Base-by-base conservation (phyloP, 1,140 invertebrate genomes). In the Micrasema longulum region DNA sequence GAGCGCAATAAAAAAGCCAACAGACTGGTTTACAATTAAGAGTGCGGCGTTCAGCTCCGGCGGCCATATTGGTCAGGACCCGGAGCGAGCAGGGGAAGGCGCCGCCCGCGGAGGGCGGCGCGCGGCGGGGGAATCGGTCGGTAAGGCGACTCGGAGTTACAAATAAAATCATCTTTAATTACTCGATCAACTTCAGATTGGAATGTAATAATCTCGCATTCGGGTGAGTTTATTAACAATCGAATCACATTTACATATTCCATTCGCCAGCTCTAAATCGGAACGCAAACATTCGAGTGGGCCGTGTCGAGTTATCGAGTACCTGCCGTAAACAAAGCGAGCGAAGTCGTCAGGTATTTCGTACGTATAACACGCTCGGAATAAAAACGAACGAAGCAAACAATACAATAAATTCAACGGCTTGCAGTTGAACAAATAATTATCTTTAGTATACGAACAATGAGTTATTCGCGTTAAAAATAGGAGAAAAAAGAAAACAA, bases 1-100 rank as follows among this genome's bases (percentile, higher is more conserved):
- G 22, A n/a, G 55, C 35, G 36, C 55, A 60, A 60, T 43, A 60
- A 60, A 60, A 60, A 60, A 60, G 55, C 55, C 35, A 41, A 38
- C 55, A 38, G 55, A 41, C 55, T 60, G 55, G 55, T 60, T 60
- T 60, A 60, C 36, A 60, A 60, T 60, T 38, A 60, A 60, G 16
- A 60, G 36, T 38, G 35, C 16, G 16, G 55, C 36, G 55, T 43
- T 60, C 35, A 18, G 36, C 36, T 43, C 55, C 35, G 55, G 16
- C 36, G 7, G 55, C 14, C n/a, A 20, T 22, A 14, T 38, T n/a
- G 36, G 35, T 16, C 41, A 11, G 26, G 16, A 1, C 1, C 7
- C 2, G 5, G 48, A 1, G 43, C 6, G 43, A 5, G n/a, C 5
- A 12, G n/a, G n/a, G 31, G 53, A 14, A 26, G 36, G 55, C 41